phyloP scores from a whole-genome alignment of 2,888 invertebrate species.

The Tigriopus californicus region DNA sequence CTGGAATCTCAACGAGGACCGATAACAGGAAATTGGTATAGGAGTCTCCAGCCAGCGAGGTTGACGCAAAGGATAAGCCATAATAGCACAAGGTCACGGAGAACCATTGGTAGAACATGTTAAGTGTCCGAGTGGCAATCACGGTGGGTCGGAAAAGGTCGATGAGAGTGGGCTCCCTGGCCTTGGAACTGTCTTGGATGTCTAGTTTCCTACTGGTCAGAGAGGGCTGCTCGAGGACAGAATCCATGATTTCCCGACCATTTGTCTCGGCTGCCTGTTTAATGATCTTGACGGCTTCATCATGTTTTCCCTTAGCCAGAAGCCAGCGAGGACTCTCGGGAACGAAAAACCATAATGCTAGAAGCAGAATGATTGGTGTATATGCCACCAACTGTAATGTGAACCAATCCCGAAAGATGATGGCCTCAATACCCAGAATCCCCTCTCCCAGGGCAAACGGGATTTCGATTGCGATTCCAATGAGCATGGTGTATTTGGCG shows the following conservation, averaged over 20 bases:
- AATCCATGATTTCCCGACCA: not conserved
- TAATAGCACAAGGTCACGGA: conserved; percentile 16
- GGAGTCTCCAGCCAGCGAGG: conserved; percentile 3
- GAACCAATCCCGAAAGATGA: conserved; percentile 11
- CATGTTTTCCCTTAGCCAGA: not conserved
- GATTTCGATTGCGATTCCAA: conserved; percentile 12
- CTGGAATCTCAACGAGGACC: conserved; percentile 29
- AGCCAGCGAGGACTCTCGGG: conserved; percentile 12
- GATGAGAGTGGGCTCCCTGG: not conserved
- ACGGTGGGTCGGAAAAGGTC: conserved; percentile 3
- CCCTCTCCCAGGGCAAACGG: conserved; percentile 13
- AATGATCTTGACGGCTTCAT: conserved; percentile 2
- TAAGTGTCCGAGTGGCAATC: not conserved
- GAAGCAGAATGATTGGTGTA: not conserved
- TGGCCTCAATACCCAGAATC: conserved; percentile 8
- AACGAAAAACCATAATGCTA: conserved; percentile 1
- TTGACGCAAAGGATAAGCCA: conserved; percentile 15
- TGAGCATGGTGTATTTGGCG: conserved; percentile 9
- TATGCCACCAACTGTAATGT: conserved; percentile 11
- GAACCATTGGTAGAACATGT: conserved; percentile 16
- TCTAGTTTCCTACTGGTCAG: not conserved
- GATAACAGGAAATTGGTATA: conserved; percentile 16
- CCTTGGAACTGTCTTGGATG: not conserved
- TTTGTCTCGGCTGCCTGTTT: not conserved
- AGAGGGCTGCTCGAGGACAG: not conserved